Conservation (phyloP, 2,797 vertebrate species). For the Typhlichthys eigenmanni region DNA sequence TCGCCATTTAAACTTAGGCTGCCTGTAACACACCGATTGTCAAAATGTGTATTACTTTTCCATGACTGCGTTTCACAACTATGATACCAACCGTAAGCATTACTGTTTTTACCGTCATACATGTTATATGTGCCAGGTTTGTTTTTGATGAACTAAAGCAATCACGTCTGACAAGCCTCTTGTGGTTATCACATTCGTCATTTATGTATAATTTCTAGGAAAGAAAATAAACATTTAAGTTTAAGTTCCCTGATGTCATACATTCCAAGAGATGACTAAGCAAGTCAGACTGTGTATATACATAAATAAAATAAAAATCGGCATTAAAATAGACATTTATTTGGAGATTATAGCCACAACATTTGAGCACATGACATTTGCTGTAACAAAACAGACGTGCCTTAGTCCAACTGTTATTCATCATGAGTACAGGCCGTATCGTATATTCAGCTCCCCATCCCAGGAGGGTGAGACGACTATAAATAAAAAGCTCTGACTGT, state of each 20-base stretch:
- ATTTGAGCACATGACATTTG: constrained; percentile 22
- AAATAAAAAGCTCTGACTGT: constrained; percentile 47
- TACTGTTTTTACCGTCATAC: not conserved
- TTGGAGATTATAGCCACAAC: constrained; percentile 3
- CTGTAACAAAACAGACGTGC: constrained; percentile 19
- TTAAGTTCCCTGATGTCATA: not conserved
- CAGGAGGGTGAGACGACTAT: constrained; percentile 49
- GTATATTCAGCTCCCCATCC: constrained; percentile 9
- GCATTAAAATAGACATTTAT: constrained; percentile 11
- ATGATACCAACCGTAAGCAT: not conserved
- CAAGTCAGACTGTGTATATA: not conserved
- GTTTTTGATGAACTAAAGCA: too few species aligned
- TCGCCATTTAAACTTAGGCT: not conserved
- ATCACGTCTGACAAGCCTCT: too few species aligned
- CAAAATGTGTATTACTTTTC: not conserved
- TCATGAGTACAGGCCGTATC: constrained; percentile 19
- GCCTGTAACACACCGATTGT: not conserved
- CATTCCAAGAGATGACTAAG: not conserved
- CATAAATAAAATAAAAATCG: not conserved
- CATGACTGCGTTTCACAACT: not conserved
- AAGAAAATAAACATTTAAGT: not conserved
- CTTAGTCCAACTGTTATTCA: constrained; percentile 13
- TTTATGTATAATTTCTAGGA: too few species aligned
- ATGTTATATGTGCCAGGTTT: too few species aligned
- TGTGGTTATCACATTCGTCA: too few species aligned